Percentiles rank a stretch among this genome's conserved stretches.
Conservation (phyloP, 2,113 vertebrate genomes). For the Colistium nudipinnis region DNA sequence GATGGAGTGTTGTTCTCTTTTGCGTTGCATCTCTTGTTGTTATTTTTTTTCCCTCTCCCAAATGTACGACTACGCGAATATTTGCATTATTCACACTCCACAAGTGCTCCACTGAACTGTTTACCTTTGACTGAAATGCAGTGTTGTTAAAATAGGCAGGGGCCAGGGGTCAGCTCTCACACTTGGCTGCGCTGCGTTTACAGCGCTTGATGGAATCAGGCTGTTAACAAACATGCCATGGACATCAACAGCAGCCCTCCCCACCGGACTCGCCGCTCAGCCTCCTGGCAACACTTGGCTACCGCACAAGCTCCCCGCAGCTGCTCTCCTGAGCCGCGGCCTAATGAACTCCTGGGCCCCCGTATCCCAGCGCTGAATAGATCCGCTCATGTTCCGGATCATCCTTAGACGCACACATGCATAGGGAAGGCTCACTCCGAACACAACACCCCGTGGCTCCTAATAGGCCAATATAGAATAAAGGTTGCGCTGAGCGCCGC, state of each 20-base stretch:
- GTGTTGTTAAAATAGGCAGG: slow-evolving; percentile 75
- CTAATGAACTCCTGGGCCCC: slow-evolving; percentile 79
- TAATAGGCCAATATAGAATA: slow-evolving; percentile 74
- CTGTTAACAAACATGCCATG: slow-evolving; percentile 82
- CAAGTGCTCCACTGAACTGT: slow-evolving; percentile 65
- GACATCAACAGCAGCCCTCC: slow-evolving; percentile 79
- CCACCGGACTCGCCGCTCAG: slow-evolving; percentile 71
- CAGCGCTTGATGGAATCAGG: slow-evolving; percentile 81
- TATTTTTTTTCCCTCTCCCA: slow-evolving; percentile 70
- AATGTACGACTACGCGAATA: slow-evolving; percentile 68
- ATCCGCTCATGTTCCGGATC: slow-evolving; percentile 59
- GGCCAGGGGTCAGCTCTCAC: slow-evolving; percentile 71
- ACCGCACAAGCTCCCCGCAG: slow-evolving; percentile 70
- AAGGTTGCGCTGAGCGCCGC: slow-evolving; percentile 64
- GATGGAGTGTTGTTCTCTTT: slow-evolving; percentile 69
- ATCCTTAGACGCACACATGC: slow-evolving; percentile 55
- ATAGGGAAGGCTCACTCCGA: slow-evolving; percentile 45
- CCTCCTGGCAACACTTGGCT: slow-evolving; percentile 78
- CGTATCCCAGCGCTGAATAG: slow-evolving; percentile 65
- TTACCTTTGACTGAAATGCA: slow-evolving; percentile 71
- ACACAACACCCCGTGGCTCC: slow-evolving; percentile 68
- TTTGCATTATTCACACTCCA: slow-evolving; percentile 74
- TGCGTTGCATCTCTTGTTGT: slow-evolving; percentile 65
- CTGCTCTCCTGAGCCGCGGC: slow-evolving; percentile 77
- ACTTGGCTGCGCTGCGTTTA: slow-evolving; percentile 74